Evolutionary conservation across 2,888 invertebrate species (phyloP).

Genomic region (Cordylochernes scorpioides): DNA sequence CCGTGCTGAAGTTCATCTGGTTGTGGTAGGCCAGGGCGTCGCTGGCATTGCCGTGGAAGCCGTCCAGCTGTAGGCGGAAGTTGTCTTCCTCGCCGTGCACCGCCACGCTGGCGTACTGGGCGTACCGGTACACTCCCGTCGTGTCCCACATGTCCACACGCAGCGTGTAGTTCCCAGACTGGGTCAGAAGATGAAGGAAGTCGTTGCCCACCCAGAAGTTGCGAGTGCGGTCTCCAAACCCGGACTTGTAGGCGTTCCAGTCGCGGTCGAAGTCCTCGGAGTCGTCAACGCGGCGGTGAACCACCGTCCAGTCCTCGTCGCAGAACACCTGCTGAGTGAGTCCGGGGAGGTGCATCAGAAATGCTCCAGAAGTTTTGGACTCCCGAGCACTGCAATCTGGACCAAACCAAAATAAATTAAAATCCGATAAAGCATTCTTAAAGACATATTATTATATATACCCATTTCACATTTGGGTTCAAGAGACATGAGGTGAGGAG

Average conservation of each 20-base stretch:
- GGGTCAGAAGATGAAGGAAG: conserved; percentile 45
- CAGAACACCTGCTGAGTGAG: conserved; percentile 4
- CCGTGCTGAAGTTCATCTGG: conserved; percentile 65
- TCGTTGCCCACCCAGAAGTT: conserved; percentile 59
- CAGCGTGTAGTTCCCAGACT: conserved; percentile 41
- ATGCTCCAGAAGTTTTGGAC: conserved; percentile 4
- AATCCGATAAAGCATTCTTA: too few relatives aligned
- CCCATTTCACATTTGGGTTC: too few relatives aligned
- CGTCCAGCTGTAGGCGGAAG: conserved; percentile 33
- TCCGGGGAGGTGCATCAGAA: conserved; percentile 4
- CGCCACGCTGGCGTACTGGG: conserved; percentile 23
- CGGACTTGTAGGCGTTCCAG: conserved; percentile 38
- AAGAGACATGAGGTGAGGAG: too few relatives aligned
- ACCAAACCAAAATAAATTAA: background rate
- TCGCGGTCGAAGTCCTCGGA: conserved; percentile 29
- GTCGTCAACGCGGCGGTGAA: conserved; percentile 7
- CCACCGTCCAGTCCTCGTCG: conserved; percentile 7
- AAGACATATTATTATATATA: too few relatives aligned
- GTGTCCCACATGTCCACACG: conserved; percentile 60
- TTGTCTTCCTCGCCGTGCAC: conserved; percentile 16
- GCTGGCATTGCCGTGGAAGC: conserved; percentile 58
- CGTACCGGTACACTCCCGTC: conserved; percentile 47
- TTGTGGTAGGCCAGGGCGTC: conserved; percentile 72
- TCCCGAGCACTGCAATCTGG: background rate
- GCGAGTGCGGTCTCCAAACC: conserved; percentile 38